Conservation (phyloP, 1,140 invertebrate genomes). For the Stenopsyche tienmushanensis region DNA sequence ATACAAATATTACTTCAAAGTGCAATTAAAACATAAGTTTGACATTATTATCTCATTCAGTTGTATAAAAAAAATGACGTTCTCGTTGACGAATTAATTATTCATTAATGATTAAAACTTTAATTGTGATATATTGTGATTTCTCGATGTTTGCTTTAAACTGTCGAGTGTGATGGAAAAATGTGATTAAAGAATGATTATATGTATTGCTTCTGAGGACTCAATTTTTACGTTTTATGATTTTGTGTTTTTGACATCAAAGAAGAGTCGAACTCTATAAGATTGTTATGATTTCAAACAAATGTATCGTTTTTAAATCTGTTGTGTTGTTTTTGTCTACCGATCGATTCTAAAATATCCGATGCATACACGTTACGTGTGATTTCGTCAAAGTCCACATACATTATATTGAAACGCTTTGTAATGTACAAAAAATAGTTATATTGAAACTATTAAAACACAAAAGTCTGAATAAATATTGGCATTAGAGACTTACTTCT, state of each 20-base stretch:
- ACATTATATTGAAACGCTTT: conserved; percentile 4
- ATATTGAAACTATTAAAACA: background rate
- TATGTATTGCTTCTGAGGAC: conserved; percentile 41
- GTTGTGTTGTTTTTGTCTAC: too few relatives aligned
- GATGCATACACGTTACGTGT: too few relatives aligned
- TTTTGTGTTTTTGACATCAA: conserved; percentile 1
- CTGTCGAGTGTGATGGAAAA: conserved; percentile 43
- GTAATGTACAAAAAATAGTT: conserved; percentile 1
- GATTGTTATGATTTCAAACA: too few relatives aligned
- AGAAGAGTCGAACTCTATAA: too few relatives aligned
- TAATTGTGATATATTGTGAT: conserved; percentile 43
- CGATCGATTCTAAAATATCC: too few relatives aligned
- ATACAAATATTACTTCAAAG: conserved; percentile 40
- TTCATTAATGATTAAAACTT: conserved; percentile 35
- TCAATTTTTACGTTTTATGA: conserved; percentile 25
- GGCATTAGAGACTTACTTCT: conserved; percentile 36
- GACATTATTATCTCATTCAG: conserved; percentile 21
- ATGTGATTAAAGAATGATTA: conserved; percentile 42
- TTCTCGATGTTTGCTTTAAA: conserved; percentile 43
- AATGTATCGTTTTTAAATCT: too few relatives aligned
- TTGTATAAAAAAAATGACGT: conserved; percentile 19
- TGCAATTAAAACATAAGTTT: conserved; percentile 40
- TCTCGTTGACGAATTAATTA: conserved; percentile 35
- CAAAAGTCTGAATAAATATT: conserved; percentile 35
- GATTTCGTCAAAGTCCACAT: background rate